Evolutionary conservation across 1,140 invertebrate species (phyloP).

Genomic region (Venturia canescens): DNA sequence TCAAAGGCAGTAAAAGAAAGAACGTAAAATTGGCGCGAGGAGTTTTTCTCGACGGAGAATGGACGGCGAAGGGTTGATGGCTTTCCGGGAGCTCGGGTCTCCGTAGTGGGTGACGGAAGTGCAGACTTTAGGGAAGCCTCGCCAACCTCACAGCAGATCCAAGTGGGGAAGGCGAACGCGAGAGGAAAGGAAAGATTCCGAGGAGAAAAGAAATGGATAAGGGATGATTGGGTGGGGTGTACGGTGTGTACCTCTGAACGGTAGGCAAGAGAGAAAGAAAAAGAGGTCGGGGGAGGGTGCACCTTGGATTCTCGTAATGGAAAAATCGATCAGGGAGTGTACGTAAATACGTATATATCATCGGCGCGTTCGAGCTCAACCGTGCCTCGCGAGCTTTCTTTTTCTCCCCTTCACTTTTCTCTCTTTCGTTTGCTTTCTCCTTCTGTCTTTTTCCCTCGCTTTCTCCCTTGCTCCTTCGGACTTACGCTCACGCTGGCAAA

Average conservation of each 20-base stretch:
- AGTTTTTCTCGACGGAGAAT: constrained; percentile 34
- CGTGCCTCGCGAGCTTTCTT: background rate
- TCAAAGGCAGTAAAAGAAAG: background rate
- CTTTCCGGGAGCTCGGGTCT: background rate
- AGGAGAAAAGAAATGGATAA: constrained; percentile 15
- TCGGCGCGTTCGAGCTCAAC: constrained; percentile 35
- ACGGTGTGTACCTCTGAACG: too few relatives aligned
- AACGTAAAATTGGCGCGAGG: constrained; percentile 30
- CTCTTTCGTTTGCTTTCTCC: constrained; percentile 41
- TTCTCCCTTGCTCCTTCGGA: background rate
- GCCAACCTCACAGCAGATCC: background rate
- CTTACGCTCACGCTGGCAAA: constrained; percentile 10
- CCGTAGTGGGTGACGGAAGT: constrained; percentile 48
- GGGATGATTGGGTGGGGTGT: constrained; percentile 25
- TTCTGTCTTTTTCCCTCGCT: background rate
- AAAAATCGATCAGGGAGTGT: constrained; percentile 67
- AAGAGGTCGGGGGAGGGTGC: constrained; percentile 52
- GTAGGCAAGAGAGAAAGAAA: constrained; percentile 24
- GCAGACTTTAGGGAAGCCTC: constrained; percentile 28
- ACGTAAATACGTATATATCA: constrained; percentile 53
- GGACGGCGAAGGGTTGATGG: background rate
- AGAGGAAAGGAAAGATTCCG: background rate
- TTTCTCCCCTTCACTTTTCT: background rate
- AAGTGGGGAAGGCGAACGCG: background rate
- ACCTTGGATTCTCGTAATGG: constrained; percentile 66